A percentile compares a stretch with the other conserved stretches of the same genome.
phyloP scores from a whole-genome alignment of 2,113 vertebrate genomes.

The Engystomops pustulosus region DNA sequence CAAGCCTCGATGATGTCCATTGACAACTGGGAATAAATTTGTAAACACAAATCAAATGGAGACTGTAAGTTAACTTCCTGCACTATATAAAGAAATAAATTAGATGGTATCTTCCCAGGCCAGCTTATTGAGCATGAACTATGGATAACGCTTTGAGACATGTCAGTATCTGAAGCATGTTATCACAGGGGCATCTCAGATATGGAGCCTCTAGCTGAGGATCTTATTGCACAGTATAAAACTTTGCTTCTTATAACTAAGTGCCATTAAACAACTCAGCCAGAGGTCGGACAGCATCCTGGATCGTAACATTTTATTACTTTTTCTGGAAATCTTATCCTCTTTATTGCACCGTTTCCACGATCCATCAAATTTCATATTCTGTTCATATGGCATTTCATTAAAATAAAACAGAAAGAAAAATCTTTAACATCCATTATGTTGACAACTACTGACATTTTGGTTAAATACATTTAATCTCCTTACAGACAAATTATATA shows the following conservation, averaged over 20 bases:
- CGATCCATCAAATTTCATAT: conserved; percentile 60
- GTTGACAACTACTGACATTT: conserved; percentile 57
- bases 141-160: conserved; percentile 1
- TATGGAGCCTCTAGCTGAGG: conserved; percentile 5
- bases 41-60: neutral
- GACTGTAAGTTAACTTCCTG: neutral
- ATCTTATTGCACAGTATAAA: conserved; percentile 45
- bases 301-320: conserved; percentile 59
- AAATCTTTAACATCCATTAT: conserved; percentile 59
- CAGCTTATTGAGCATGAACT: conserved; percentile 29
- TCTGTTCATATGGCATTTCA: conserved; percentile 60
- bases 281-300: conserved; percentile 59
- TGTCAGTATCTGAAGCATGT: conserved; percentile 16
- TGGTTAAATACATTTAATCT: conserved; percentile 53
- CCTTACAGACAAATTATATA: conserved; percentile 38
- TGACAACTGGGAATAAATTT: neutral
- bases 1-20: neutral
- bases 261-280: conserved; percentile 57
- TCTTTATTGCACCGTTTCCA: conserved; percentile 56
- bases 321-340: conserved; percentile 59
- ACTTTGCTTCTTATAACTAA: conserved; percentile 45
- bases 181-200: conserved; percentile 25
- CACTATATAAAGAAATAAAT: neutral
- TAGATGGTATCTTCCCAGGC: conserved; percentile 31
- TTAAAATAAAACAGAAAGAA: conserved; percentile 60